Evolutionary conservation across 2,113 vertebrate genomes (phyloP), one percentile per base, ranked within the genome.

Genomic region (Gasterosteus nipponicus): DNA sequence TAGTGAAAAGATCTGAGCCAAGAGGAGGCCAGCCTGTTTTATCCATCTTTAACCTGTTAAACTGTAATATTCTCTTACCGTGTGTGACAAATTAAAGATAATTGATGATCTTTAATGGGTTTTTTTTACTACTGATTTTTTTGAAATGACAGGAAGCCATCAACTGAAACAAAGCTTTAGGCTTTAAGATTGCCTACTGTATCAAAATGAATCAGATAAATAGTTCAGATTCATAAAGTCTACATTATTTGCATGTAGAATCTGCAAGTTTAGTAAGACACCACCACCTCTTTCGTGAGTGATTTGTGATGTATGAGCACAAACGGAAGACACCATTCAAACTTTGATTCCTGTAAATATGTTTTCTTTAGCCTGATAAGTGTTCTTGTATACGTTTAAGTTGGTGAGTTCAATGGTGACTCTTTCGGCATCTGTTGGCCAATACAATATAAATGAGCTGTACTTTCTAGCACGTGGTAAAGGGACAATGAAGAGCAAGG

Each of bases 131-230:
- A 58, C 54, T 68, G 33, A 35, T 35, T 35, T 35, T 35, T 38
- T 38, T 38, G 2, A 38, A 38, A 38, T 38, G 64, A 41, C 47
- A 54, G n/a, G 5, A 26, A 69, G 57, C 56, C 53, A 19, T 53
- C 35, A 11, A 46, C 53, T 51, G 33, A 77, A 77, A 73, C 79
- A 84, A 60, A 54, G 66, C 72, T 77, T 80, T 60, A 49, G 33
- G 69, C 60, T 73, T 69, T 77, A 46, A 68, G 73, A 51, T 69
- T 33, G 58, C 77, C 78, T 69, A 11, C 78, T 77, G 41, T 81
- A 72, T 89, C 84, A 85, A 22, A 75, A 78, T 56, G 39, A 78
- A 81, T 78, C 49, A 75, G 26, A 80, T 82, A 75, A 80, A 71
- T 77, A 56, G 42, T 49, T 59, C 35, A 31, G 26, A 79, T 70